A percentile compares a stretch with the other conserved stretches of the same genome.
These are phyloP conservation scores for Drosophila seguyi DNA, from an alignment of 1,140 invertebrate genomes.

Conservation along the genomic window DNA sequence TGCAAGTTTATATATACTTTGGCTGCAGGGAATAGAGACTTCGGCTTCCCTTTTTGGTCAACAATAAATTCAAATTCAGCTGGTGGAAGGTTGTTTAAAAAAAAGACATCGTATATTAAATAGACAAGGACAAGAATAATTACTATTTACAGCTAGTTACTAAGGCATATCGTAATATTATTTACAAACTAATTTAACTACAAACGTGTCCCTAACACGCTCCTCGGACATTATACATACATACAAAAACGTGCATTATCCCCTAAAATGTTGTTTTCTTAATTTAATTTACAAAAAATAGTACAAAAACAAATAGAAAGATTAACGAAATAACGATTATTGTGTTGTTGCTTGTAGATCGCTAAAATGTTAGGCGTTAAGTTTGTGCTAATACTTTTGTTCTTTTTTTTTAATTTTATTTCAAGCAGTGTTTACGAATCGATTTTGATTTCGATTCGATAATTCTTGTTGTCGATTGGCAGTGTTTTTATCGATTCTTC, in stretches of 20 bases:
- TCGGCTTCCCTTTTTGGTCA: background rate
- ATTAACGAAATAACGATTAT: constrained; percentile 19
- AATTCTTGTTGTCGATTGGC: constrained; percentile 8
- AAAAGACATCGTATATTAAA: constrained; percentile 42
- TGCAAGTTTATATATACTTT: no score
- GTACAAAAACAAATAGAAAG: constrained; percentile 10
- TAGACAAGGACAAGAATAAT: constrained; percentile 34
- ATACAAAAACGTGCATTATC: constrained; percentile 34
- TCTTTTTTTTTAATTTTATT: constrained; percentile 16
- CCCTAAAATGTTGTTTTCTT: background rate
- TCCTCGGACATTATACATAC: constrained; percentile 26
- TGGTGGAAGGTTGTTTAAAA: constrained; percentile 10
- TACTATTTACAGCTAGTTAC: constrained; percentile 46
- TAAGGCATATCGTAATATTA: constrained; percentile 33
- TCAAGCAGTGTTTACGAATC: constrained; percentile 12
- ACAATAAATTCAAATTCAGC: constrained; percentile 11
- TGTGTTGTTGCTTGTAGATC: constrained; percentile 14
- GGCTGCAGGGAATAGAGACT: no score
- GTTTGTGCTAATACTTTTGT: constrained; percentile 57
- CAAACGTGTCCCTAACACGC: constrained; percentile 6
- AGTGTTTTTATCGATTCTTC: constrained; percentile 16
- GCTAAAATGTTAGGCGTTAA: background rate
- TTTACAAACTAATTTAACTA: constrained; percentile 55
- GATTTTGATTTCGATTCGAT: constrained; percentile 21
- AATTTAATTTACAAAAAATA: constrained; percentile 1